Evolutionary conservation across 2,797 vertebrate genomes (phyloP), one percentile per base, ranked within the genome.

Genomic region (Apogon hyalosoma): DNA sequence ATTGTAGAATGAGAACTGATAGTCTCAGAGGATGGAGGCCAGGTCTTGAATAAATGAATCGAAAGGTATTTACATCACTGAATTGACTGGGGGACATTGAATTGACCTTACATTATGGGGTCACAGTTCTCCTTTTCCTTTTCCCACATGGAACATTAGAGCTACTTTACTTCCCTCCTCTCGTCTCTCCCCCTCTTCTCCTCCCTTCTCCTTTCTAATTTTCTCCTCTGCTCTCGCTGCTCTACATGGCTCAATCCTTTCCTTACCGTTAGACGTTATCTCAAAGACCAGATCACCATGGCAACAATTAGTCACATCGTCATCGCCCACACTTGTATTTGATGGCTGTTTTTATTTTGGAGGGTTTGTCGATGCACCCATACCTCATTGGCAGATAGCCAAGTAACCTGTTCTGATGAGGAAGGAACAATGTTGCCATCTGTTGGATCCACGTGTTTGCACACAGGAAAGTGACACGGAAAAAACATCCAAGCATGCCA

Each of bases 401-500:
- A 83, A 74, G 60, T 87, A 87, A 87, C 84, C 82, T 86, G 73
- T 81, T 75, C 73, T 41, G 45, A 55, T 52, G 75, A 76, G 51
- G 69, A 47, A 92, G 88, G 90, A 86, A 88, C 92, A 92, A 94
- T 90, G 89, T 93, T 94, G 93, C 94, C 93, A 94, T 92, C 94
- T 94, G 90, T 93, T 93, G 93, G 93, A 88, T 45, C 72, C 14
- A 2, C 12, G 64, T 79, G 78, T 90, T 88, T 87, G 75, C 83
- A 84, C 85, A 83, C 76, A 73, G 68, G 33, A 9, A 10, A 24
- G 39, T 3, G 13, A 55, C 73, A 45, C 2, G 73, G 78, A 82
- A 66, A 36, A 85, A 69, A 59, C 67, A 79, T 43, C 75, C 74
- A 66, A 28, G 59, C 49, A 10, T 56, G 48, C 50, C 73, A 36